These are phyloP conservation scores for Heliconius hermathena DNA, from an alignment of 1,140 invertebrate species.

Conservation along the genomic window DNA sequence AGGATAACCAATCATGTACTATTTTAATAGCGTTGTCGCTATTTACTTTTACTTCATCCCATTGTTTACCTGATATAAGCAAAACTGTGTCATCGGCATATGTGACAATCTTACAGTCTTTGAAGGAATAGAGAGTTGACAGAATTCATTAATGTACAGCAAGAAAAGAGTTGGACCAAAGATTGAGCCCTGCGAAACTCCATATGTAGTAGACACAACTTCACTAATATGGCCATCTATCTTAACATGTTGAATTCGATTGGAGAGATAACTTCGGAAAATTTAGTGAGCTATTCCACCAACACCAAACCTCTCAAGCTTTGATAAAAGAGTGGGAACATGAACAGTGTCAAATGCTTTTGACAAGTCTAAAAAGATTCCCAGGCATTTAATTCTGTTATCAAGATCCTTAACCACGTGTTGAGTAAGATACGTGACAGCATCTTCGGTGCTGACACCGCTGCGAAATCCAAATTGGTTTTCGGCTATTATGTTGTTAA, in stretches of 20 bases:
- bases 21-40: too few species aligned
- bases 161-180: not conserved
- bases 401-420: not conserved
- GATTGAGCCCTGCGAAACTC: not conserved
- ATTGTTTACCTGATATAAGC: too few species aligned
- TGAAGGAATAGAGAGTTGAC: too few species aligned
- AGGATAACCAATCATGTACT: too few species aligned
- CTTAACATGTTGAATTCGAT: constrained; percentile 11
- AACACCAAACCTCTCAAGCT: constrained; percentile 13
- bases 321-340: constrained; percentile 9
- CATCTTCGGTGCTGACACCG: not conserved
- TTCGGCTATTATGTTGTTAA: not conserved
- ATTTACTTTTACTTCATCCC: too few species aligned
- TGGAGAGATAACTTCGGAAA: constrained; percentile 12
- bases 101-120: too few species aligned
- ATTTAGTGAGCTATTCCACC: not conserved
- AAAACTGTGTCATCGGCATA: too few species aligned
- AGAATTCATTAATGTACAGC: not conserved
- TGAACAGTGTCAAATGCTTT: constrained; percentile 32
- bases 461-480: constrained; percentile 1
- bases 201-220: not conserved
- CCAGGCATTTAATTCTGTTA: not conserved
- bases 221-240: not conserved
- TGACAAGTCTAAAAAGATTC: constrained; percentile 16
- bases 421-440: not conserved